phyloP scores from a whole-genome alignment of 1,140 invertebrate genomes.

The Nautilus pompilius region DNA sequence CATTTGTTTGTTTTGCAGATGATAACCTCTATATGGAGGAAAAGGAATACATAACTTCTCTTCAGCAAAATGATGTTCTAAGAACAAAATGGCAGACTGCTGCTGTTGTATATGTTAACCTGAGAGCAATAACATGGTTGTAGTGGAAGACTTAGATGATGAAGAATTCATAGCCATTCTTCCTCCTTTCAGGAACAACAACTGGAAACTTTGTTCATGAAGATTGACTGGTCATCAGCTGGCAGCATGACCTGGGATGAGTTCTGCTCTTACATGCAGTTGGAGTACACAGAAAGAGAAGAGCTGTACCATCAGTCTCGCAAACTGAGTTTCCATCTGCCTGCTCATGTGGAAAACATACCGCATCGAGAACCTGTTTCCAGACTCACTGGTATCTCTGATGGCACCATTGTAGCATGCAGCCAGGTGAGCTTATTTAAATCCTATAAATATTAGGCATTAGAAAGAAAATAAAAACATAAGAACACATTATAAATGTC shows the following conservation, averaged over 20 bases:
- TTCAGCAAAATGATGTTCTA: neutral
- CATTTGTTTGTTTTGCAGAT: neutral
- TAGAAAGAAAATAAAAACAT: too few species aligned
- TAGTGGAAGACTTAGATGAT: neutral
- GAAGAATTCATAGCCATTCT: neutral
- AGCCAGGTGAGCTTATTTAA: slow-evolving; percentile 47
- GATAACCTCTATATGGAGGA: too few species aligned
- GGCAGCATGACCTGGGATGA: slow-evolving; percentile 54
- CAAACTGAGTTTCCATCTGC: slow-evolving; percentile 50
- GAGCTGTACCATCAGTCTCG: slow-evolving; percentile 49
- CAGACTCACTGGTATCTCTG: slow-evolving; percentile 43
- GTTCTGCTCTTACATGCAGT: slow-evolving; percentile 57
- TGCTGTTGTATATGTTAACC: neutral
- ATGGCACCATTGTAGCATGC: slow-evolving; percentile 51
- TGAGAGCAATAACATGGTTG: neutral
- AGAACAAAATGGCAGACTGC: neutral
- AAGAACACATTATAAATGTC: too few species aligned
- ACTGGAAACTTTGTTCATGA: slow-evolving; percentile 54
- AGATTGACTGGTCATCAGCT: slow-evolving; percentile 55
- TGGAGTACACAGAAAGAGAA: slow-evolving; percentile 55
- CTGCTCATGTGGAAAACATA: slow-evolving; percentile 45
- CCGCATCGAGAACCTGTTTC: slow-evolving; percentile 50
- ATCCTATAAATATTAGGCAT: too few species aligned
- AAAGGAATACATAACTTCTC: too few species aligned
- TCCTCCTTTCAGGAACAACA: slow-evolving; percentile 40